Evolutionary conservation across 2,797 vertebrate species (phyloP), one percentile per base, ranked within the genome.

Genomic region (Intellagama lesueurii): DNA sequence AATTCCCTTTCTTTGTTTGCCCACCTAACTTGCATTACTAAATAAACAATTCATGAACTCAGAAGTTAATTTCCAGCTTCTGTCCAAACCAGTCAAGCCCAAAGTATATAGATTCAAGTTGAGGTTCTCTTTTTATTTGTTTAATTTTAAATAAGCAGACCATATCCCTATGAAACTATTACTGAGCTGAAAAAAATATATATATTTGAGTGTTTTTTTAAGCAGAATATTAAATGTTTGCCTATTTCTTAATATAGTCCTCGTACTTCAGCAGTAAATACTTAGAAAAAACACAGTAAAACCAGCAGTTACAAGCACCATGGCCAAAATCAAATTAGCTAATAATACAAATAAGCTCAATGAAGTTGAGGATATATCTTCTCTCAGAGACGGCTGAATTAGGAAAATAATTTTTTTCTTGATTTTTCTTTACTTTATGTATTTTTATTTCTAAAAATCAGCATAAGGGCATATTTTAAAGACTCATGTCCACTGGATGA

Each of bases 371-470:
- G 32, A 68, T 19, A 32, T 24, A 7, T 76, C 32, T 24, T n/a
- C 47, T 80, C 75, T 47, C 44, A 19, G 5, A 47, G 30, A 79
- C 17, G 22, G 64, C 6, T 80, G 44, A 87, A 28, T 5, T 9
- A 64, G 24, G 26, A 56, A 60, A 40, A 30, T 8, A 44, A 56
- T 56, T 24, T 66, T 60, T 12, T n/a, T 9, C 60, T 14, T 14
- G 0, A 44, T 28, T 85, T 70, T 47, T 16, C 14, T n/a, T 44
- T 66, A 7, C 26, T 12, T 64, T 66, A 64, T n/a, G 5, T 72
- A 72, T 84, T 84, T 83, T 83, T 69, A 69, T 83, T 49, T 79
- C 77, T 60, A 81, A 56, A 70, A 56, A 28, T 56, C 47, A 81
- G 9, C 7, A 40, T 60, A 7, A 35, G 3, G 49, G 24, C 26